Evolutionary conservation across 2,113 vertebrate species (phyloP).

Genomic region (Festucalex cinctus): DNA sequence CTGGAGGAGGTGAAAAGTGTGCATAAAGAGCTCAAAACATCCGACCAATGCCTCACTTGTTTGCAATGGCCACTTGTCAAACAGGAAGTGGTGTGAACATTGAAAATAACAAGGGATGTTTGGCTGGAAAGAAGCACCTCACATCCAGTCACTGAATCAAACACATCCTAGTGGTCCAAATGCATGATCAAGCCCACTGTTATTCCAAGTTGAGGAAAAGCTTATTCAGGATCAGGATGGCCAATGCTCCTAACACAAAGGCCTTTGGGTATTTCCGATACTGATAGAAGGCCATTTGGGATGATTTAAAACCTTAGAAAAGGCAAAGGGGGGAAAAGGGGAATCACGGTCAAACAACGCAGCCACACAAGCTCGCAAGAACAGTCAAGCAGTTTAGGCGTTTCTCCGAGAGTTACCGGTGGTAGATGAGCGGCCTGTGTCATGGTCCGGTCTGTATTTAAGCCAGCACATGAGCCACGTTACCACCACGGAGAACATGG

Average conservation of each 20-base stretch:
- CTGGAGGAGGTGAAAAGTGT: slow-evolving; percentile 20
- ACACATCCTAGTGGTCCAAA: slow-evolving; percentile 8
- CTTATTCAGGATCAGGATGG: slow-evolving; percentile 40
- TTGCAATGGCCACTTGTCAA: slow-evolving; percentile 41
- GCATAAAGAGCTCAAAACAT: slow-evolving; percentile 9
- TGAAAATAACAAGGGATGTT: slow-evolving; percentile 36
- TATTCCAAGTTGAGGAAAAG: slow-evolving; percentile 34
- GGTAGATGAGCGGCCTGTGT: slow-evolving; percentile 64
- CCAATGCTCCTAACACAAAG: slow-evolving; percentile 59
- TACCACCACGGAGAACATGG: slow-evolving; percentile 89
- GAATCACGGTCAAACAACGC: slow-evolving; percentile 29
- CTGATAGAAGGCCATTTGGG: slow-evolving; percentile 59
- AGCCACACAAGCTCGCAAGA: slow-evolving; percentile 17
- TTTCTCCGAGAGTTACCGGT: slow-evolving; percentile 71
- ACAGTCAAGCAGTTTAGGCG: slow-evolving; percentile 53
- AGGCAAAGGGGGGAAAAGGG: slow-evolving; percentile 50
- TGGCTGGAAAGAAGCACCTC: slow-evolving; percentile 36
- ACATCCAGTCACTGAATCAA: slow-evolving; percentile 43
- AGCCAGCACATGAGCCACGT: slow-evolving; percentile 93
- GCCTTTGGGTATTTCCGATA: slow-evolving; percentile 64
- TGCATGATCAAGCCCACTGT: slow-evolving; percentile 9
- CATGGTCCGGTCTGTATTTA: slow-evolving; percentile 86
- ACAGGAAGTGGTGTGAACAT: slow-evolving; percentile 50
- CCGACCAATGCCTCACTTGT: neutral
- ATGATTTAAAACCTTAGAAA: slow-evolving; percentile 44